These are phyloP conservation scores for Nettapus auritus DNA, from an alignment of 2,113 vertebrate species.

Conservation along the genomic window DNA sequence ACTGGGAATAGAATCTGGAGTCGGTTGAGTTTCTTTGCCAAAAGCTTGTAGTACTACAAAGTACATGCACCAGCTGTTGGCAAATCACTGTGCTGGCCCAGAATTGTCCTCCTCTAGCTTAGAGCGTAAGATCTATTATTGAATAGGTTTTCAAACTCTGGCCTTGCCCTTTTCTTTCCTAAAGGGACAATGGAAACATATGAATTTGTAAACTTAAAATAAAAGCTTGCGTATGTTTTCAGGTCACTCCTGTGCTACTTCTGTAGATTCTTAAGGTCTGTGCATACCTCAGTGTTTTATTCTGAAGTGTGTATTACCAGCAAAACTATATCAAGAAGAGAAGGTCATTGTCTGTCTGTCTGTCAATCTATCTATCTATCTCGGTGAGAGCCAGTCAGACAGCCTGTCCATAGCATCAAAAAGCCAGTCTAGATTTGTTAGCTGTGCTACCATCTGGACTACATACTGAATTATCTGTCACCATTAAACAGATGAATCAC, in stretches of 20 bases:
- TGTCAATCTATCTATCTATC: background rate
- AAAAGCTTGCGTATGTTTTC: background rate
- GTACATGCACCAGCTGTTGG: constrained; percentile 45
- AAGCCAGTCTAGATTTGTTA: constrained; percentile 30
- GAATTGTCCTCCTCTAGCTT: constrained; percentile 34
- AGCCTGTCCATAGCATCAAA: constrained; percentile 18
- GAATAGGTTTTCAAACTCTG: background rate
- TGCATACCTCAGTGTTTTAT: background rate
- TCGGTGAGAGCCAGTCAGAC: constrained; percentile 7
- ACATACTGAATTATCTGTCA: constrained; percentile 41
- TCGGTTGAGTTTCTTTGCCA: constrained; percentile 52
- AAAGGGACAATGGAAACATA: constrained; percentile 31
- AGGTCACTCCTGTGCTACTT: background rate
- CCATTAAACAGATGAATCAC: constrained; percentile 52
- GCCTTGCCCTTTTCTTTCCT: constrained; percentile 44
- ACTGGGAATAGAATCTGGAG: constrained; percentile 46
- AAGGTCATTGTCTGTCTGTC: background rate
- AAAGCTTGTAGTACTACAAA: constrained; percentile 43
- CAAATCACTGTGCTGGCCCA: constrained; percentile 13
- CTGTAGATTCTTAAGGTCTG: background rate
- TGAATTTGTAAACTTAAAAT: constrained; percentile 24
- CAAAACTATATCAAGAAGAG: background rate
- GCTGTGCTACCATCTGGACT: constrained; percentile 1
- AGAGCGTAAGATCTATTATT: constrained; percentile 64
- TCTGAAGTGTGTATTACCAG: background rate